A percentile compares a stretch with the other conserved stretches of the same genome.
phyloP scores from a whole-genome alignment of 2,113 vertebrate genomes.

The Alaudala cheleensis region DNA sequence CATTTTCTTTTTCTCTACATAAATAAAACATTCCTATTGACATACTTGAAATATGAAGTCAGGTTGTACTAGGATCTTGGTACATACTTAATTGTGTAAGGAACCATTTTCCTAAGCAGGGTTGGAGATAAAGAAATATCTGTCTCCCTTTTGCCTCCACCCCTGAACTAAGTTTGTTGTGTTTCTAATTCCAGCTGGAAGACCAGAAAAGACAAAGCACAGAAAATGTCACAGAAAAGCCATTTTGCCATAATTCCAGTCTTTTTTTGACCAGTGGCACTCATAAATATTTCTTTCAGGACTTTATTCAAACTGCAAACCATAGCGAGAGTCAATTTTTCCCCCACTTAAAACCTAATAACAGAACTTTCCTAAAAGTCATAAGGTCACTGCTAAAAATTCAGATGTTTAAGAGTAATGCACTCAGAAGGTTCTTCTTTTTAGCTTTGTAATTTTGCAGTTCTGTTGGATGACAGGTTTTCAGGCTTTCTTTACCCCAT shows the following conservation, averaged over 20 bases:
- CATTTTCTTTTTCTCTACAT: background rate
- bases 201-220: background rate
- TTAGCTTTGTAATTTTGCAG: background rate
- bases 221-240: background rate
- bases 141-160: background rate
- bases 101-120: background rate
- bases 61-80: background rate
- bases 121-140: background rate
- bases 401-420: background rate
- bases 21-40: background rate
- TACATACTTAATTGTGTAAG: background rate
- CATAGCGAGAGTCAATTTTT: background rate
- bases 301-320: background rate
- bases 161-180: background rate
- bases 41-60: background rate
- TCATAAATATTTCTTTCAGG: background rate
- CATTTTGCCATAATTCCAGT: background rate
- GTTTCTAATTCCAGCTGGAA: background rate
- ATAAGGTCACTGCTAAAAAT: background rate
- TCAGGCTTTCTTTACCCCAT: background rate
- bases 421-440: background rate
- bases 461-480: background rate
- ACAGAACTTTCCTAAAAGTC: background rate
- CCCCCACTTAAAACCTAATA: background rate
- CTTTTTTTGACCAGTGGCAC: background rate